phyloP scores from a whole-genome alignment of 2,797 vertebrate species.

The Florisuga fusca region DNA sequence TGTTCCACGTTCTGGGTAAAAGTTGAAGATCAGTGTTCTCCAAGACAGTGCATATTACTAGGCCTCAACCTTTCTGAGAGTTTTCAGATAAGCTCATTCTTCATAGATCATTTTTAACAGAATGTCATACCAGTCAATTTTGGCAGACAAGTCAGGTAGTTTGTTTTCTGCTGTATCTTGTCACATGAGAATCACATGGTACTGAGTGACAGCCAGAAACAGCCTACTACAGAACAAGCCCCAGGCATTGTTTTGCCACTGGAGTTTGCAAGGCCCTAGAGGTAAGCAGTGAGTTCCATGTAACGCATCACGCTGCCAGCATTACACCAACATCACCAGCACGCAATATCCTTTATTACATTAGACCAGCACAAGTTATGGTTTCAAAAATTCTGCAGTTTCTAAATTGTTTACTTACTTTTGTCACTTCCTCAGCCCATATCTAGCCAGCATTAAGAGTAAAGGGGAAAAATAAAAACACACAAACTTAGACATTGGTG shows the following conservation, averaged over 20 bases:
- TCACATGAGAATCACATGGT: neutral
- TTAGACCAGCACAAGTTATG: neutral
- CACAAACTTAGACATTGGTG: conserved; percentile 56
- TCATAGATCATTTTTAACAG: neutral
- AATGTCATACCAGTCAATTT: neutral
- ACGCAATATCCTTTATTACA: neutral
- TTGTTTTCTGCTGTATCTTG: neutral
- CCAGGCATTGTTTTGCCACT: neutral
- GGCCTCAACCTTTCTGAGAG: neutral
- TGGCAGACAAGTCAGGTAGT: neutral
- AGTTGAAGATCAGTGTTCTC: neutral
- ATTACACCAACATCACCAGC: neutral
- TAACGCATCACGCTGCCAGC: neutral
- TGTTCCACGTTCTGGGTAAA: neutral
- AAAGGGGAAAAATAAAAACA: conserved; percentile 56
- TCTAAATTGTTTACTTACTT: conserved; percentile 90
- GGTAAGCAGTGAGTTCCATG: neutral
- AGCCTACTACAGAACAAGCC: neutral
- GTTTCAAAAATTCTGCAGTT: conserved; percentile 61
- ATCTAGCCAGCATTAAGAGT: conserved; percentile 89
- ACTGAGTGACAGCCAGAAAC: neutral
- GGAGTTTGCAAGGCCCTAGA: neutral
- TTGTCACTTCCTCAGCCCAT: conserved; percentile 94
- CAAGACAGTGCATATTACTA: neutral
- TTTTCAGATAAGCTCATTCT: neutral